phyloP scores from a whole-genome alignment of 2,888 invertebrate species.

The Encarsia formosa region DNA sequence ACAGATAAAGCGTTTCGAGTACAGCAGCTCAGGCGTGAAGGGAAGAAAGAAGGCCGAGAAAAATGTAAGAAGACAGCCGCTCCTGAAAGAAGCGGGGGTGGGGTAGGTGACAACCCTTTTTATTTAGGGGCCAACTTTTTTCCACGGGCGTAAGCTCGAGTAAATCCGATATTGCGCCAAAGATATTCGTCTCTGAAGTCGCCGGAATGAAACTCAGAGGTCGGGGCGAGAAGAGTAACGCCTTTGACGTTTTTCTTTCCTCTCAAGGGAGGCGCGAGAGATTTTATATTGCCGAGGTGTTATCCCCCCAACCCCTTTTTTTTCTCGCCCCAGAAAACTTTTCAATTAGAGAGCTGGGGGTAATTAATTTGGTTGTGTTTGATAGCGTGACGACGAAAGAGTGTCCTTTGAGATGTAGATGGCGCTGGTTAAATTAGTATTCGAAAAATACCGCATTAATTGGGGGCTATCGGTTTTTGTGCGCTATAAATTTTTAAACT shows the following conservation, averaged over 20 bases:
- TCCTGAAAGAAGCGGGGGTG: conserved; percentile 2
- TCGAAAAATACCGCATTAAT: too few relatives aligned
- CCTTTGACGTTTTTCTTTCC: conserved; percentile 10
- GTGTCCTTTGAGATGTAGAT: too few relatives aligned
- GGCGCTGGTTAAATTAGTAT: too few relatives aligned
- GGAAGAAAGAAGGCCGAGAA: conserved; percentile 9
- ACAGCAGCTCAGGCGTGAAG: conserved; percentile 11
- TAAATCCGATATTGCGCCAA: conserved; percentile 47
- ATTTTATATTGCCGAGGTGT: conserved; percentile 14
- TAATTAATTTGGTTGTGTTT: conserved; percentile 12
- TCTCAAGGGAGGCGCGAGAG: neutral
- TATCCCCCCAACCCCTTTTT: neutral
- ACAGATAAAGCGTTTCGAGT: conserved; percentile 15
- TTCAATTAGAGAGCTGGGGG: conserved; percentile 13
- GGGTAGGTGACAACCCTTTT: conserved; percentile 48
- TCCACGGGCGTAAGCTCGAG: conserved; percentile 36
- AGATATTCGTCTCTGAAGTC: conserved; percentile 17
- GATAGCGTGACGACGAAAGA: neutral
- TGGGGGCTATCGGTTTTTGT: too few relatives aligned
- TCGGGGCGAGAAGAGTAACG: neutral
- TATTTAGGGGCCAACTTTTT: conserved; percentile 47
- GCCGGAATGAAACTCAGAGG: conserved; percentile 23
- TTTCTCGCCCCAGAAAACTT: conserved; percentile 10
- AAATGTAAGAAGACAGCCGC: conserved; percentile 10
- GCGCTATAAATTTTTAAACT: too few relatives aligned